Percentiles rank a stretch among this genome's conserved stretches.
These are phyloP conservation scores for Aphaenogaster rudis DNA, from an alignment of 1,140 invertebrate species.

Conservation along the genomic window DNA sequence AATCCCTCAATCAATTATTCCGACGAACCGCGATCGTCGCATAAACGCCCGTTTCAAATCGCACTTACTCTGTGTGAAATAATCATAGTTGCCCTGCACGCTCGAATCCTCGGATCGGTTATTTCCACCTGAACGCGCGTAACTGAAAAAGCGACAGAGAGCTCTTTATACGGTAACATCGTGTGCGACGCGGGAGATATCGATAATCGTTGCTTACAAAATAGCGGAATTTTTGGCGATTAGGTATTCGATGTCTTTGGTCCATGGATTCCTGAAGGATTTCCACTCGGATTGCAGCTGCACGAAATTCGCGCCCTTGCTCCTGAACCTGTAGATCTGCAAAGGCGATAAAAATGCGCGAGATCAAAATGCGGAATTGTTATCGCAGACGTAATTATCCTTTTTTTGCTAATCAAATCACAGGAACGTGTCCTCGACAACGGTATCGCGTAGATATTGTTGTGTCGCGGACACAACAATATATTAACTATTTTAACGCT, in stretches of 20 bases:
- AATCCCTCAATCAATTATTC: background rate
- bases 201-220: slow-evolving; percentile 85
- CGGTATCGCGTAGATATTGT: background rate
- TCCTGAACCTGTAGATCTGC: slow-evolving; percentile 92
- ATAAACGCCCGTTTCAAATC: background rate
- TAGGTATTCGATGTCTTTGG: slow-evolving; percentile 96
- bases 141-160: slow-evolving; percentile 81
- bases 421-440: background rate
- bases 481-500: background rate
- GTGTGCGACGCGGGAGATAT: background rate
- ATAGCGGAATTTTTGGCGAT: slow-evolving; percentile 94
- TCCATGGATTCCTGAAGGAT: slow-evolving; percentile 96
- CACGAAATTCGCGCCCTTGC: slow-evolving; percentile 92
- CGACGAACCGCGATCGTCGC: background rate
- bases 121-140: slow-evolving; percentile 86
- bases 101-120: slow-evolving; percentile 86
- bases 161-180: background rate
- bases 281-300: slow-evolving; percentile 94
- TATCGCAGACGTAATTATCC: background rate
- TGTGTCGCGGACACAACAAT: no score
- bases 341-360: background rate
- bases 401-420: background rate
- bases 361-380: background rate
- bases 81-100: slow-evolving; percentile 88
- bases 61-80: slow-evolving; percentile 88